phyloP scores from a whole-genome alignment of 2,888 invertebrate species.

The Trisateles emortualis region DNA sequence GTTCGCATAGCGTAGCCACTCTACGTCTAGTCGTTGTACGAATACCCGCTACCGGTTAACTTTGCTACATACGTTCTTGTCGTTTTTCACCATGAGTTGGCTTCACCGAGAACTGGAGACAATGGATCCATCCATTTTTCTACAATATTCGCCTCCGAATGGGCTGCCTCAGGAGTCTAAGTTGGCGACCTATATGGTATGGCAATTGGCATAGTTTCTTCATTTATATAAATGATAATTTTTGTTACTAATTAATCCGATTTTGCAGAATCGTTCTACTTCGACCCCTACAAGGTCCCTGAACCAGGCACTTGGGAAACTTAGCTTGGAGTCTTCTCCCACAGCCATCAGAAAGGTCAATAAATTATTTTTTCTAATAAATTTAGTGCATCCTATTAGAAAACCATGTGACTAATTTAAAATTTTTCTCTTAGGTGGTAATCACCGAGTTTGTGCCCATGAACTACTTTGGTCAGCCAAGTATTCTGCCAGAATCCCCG shows the following conservation, averaged over 20 bases:
- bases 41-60: conserved; percentile 22
- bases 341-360: conserved; percentile 67
- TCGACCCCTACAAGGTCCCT: conserved; percentile 68
- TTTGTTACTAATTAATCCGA: conserved; percentile 11
- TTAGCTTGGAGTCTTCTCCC: conserved; percentile 72
- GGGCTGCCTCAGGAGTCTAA: conserved; percentile 95
- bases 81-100: conserved; percentile 43
- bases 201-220: conserved; percentile 16
- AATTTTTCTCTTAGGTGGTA: conserved; percentile 56
- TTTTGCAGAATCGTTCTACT: conserved; percentile 72
- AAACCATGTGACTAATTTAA: conserved; percentile 4
- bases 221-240: conserved; percentile 9
- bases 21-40: conserved; percentile 25
- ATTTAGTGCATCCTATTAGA: neutral
- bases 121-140: conserved; percentile 92
- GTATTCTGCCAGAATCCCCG: conserved; percentile 70
- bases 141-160: conserved; percentile 89
- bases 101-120: conserved; percentile 60
- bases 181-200: conserved; percentile 94
- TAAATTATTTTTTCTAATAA: conserved; percentile 11
- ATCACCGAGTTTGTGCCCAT: conserved; percentile 77
- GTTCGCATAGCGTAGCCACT: conserved; percentile 34
- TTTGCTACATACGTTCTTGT: conserved; percentile 25
- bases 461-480: conserved; percentile 65
- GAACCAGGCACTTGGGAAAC: conserved; percentile 67